These are phyloP conservation scores for Salpingus planirostris DNA, from an alignment of 2,888 invertebrate species.

Conservation along the genomic window DNA sequence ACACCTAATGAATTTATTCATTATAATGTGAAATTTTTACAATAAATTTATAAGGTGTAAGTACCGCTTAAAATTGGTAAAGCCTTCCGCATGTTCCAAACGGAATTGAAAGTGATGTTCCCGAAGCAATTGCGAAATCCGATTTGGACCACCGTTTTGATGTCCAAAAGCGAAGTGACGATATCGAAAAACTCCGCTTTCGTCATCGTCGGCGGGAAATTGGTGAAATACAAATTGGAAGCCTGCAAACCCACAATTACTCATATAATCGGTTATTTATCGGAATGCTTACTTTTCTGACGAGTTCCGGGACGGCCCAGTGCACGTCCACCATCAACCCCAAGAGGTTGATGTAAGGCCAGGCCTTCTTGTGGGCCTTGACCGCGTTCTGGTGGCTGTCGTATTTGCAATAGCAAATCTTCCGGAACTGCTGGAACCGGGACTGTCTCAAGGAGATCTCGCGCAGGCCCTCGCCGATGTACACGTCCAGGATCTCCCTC, in stretches of 20 bases:
- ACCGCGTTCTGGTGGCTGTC: slow-evolving; percentile 20
- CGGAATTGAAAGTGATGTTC: background rate
- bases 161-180: background rate
- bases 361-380: slow-evolving; percentile 19
- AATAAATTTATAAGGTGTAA: no score
- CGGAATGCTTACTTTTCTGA: slow-evolving; percentile 12
- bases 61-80: no score
- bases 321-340: slow-evolving; percentile 15
- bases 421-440: slow-evolving; percentile 3
- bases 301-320: slow-evolving; percentile 21
- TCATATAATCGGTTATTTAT: background rate
- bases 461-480: slow-evolving; percentile 16
- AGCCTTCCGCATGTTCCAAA: background rate
- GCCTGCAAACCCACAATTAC: background rate
- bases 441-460: slow-evolving; percentile 7
- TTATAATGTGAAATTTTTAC: no score
- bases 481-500: slow-evolving; percentile 1
- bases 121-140: no score
- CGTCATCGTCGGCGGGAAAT: background rate
- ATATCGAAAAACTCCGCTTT: background rate
- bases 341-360: slow-evolving; percentile 16
- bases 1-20: no score
- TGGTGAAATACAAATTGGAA: background rate
- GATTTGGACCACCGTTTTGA: background rate
- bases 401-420: slow-evolving; percentile 18